A percentile compares a stretch with the other conserved stretches of the same genome.
phyloP scores from a whole-genome alignment of 2,113 vertebrate species.

The Potamarius usumacintae region DNA sequence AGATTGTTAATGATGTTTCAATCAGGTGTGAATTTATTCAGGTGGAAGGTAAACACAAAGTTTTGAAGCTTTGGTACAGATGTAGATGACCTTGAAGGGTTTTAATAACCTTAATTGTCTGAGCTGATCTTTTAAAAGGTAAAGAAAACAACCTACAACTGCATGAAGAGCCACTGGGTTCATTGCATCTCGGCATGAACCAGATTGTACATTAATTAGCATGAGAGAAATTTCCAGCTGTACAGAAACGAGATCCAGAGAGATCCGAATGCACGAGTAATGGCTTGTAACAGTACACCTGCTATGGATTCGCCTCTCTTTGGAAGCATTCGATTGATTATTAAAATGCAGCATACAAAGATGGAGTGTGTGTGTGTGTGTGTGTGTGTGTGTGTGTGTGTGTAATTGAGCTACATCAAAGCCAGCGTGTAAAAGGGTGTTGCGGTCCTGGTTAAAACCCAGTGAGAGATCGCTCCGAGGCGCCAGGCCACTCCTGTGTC shows the following conservation, averaged over 20 bases:
- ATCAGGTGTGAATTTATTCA: not conserved
- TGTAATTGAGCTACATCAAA: slow-evolving; percentile 54
- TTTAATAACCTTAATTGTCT: not conserved
- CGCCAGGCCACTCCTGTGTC: slow-evolving; percentile 46
- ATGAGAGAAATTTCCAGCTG: slow-evolving; percentile 2
- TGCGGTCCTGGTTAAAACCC: slow-evolving; percentile 29
- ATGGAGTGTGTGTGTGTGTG: slow-evolving; percentile 2
- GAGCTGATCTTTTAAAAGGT: not conserved
- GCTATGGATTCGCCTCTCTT: slow-evolving; percentile 43
- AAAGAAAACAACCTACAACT: no score
- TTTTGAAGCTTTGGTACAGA: not conserved
- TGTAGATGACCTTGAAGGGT: not conserved
- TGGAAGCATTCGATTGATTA: slow-evolving; percentile 47
- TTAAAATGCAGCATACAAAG: slow-evolving; percentile 36
- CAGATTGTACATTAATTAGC: not conserved
- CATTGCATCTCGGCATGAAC: not conserved
- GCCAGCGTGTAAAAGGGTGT: slow-evolving; percentile 46
- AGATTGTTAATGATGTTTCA: not conserved
- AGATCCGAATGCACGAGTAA: slow-evolving; percentile 7
- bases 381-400: slow-evolving; percentile 17
- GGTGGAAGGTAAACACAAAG: not conserved
- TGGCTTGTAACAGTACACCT: slow-evolving; percentile 37
- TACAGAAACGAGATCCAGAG: slow-evolving; percentile 11
- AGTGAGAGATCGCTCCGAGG: slow-evolving; percentile 41
- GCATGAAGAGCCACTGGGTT: not conserved